phyloP scores from a whole-genome alignment of 2,888 invertebrate species.

The Andricus quercusramuli region DNA sequence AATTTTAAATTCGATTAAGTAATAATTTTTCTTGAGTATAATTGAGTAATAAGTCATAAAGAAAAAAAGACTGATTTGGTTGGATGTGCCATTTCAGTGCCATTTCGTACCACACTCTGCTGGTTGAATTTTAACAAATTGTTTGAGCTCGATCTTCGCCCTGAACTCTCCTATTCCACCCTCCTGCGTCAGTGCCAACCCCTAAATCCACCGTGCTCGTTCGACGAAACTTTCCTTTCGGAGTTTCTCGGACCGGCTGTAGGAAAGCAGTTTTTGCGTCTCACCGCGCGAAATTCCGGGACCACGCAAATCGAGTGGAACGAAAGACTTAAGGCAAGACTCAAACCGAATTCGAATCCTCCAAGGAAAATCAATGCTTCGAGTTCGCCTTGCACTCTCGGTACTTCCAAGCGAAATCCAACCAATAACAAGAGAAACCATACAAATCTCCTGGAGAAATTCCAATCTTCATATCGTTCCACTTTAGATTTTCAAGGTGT shows the following conservation, averaged over 20 bases:
- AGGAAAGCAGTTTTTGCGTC: conserved; percentile 50
- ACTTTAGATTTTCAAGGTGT: not conserved
- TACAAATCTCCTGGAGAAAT: not conserved
- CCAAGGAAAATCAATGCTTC: conserved; percentile 47
- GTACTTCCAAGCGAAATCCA: conserved; percentile 5
- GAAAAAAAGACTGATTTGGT: conserved; percentile 21
- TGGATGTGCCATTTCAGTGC: conserved; percentile 21
- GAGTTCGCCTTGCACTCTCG: conserved; percentile 34
- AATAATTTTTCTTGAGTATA: too few relatives aligned
- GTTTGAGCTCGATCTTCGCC: conserved; percentile 51
- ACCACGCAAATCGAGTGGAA: conserved; percentile 68
- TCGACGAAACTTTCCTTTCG: conserved; percentile 48
- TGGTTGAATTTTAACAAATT: conserved; percentile 68
- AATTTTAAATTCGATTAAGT: not conserved
- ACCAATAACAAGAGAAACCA: conserved; percentile 8
- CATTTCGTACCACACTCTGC: conserved; percentile 45
- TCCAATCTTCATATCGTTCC: too few relatives aligned
- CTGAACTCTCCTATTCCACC: conserved; percentile 43
- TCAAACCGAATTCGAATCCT: conserved; percentile 49
- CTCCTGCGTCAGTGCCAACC: conserved; percentile 24
- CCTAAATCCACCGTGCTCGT: conserved; percentile 46
- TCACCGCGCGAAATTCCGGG: conserved; percentile 54
- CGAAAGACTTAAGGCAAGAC: conserved; percentile 52
- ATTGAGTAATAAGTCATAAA: not conserved
- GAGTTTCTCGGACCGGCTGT: conserved; percentile 42